A percentile compares a stretch with the other conserved stretches of the same genome.
Evolutionary conservation across 2,888 invertebrate species (phyloP).

Genomic region (Drosophila pegasa): DNA sequence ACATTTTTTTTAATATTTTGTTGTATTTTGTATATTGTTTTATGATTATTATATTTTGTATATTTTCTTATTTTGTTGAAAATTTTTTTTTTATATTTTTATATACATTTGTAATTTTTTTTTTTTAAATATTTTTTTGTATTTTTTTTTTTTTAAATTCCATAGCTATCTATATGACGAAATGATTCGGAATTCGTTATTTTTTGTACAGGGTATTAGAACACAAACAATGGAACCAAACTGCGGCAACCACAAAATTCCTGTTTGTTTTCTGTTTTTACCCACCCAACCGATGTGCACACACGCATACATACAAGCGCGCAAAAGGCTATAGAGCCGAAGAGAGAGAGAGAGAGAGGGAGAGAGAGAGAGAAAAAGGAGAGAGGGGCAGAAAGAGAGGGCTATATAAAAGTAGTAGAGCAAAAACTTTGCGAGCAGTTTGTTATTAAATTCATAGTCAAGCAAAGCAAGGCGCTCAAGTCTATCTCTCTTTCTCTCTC

Average conservation of each 20-base stretch:
- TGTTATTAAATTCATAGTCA: slow-evolving; percentile 34
- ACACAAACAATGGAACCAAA: slow-evolving; percentile 43
- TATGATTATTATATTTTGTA: too few relatives aligned
- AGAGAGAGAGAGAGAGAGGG: background rate
- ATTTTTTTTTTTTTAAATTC: too few relatives aligned
- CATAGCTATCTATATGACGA: background rate
- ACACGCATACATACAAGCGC: slow-evolving; percentile 14
- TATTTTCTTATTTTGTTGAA: too few relatives aligned
- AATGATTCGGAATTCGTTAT: background rate
- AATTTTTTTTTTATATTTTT: too few relatives aligned
- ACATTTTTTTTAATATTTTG: too few relatives aligned
- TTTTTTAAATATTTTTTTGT: too few relatives aligned
- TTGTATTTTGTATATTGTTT: too few relatives aligned
- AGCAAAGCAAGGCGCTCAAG: slow-evolving; percentile 25
- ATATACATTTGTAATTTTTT: too few relatives aligned
- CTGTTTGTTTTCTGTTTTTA: slow-evolving; percentile 57
- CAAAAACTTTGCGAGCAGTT: slow-evolving; percentile 32
- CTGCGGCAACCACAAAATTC: slow-evolving; percentile 59
- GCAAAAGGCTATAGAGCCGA: background rate
- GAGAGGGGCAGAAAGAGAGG: background rate
- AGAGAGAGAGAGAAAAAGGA: background rate
- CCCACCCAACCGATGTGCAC: slow-evolving; percentile 25
- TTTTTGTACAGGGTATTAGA: slow-evolving; percentile 32
- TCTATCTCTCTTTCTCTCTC: background rate
- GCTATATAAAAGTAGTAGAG: slow-evolving; percentile 1